Evolutionary conservation across 2,888 invertebrate genomes (phyloP).

Genomic region (Pammene fasciana): DNA sequence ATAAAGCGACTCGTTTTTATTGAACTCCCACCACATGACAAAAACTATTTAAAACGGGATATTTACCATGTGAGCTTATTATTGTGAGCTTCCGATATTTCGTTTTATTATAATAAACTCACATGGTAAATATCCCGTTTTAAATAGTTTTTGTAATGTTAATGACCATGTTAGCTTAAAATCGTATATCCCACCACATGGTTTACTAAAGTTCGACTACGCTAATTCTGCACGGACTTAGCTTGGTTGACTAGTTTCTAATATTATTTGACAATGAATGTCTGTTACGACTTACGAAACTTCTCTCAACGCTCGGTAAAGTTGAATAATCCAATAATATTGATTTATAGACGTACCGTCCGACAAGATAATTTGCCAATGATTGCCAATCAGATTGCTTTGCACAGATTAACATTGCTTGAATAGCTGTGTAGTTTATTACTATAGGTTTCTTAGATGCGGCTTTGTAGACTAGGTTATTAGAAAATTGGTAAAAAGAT

Average conservation of each 20-base stretch:
- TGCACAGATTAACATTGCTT: conserved; percentile 22
- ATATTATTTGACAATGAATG: not conserved
- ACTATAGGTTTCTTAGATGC: not conserved
- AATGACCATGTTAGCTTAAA: too few relatives aligned
- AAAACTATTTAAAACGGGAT: too few relatives aligned
- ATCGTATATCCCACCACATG: too few relatives aligned
- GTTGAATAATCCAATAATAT: conserved; percentile 34
- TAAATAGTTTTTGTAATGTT: too few relatives aligned
- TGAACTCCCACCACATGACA: too few relatives aligned
- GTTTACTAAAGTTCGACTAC: too few relatives aligned
- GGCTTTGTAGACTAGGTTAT: not conserved
- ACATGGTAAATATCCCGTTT: too few relatives aligned
- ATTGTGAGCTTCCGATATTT: too few relatives aligned
- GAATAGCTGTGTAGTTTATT: conserved; percentile 3
- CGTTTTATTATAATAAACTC: too few relatives aligned
- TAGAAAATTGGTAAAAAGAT: too few relatives aligned
- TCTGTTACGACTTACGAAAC: conserved; percentile 13
- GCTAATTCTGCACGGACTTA: not conserved
- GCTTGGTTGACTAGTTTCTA: not conserved
- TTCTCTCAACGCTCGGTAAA: conserved; percentile 17
- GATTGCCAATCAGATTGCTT: conserved; percentile 38
- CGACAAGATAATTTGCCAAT: conserved; percentile 40
- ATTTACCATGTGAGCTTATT: too few relatives aligned
- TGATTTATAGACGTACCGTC: conserved; percentile 34
- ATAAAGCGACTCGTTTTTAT: too few relatives aligned